Evolutionary conservation across 1,140 invertebrate genomes (phyloP), one percentile per base, ranked within the genome.

Genomic region (Drosophila bifasciata): DNA sequence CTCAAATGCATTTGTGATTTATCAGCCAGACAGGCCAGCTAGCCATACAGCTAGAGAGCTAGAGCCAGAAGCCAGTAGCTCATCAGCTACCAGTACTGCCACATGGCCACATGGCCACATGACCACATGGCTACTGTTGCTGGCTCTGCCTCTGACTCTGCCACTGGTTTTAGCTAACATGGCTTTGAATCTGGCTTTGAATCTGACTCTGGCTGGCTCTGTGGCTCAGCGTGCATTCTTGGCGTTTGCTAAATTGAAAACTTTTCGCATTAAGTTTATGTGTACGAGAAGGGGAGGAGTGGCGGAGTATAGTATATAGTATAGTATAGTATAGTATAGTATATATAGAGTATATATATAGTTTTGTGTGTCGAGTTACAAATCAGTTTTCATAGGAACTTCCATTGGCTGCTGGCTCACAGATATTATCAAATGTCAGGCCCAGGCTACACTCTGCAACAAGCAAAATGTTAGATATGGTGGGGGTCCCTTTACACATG

Each of bases 1-100:
- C 79, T 73, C 67, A 81, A 88, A 83, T 88, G 83, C 66, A 79
- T 88, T 89, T 59, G 83, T 88, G 83, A 88, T 88, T 88, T 88
- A 88, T 88, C 83, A 88, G 79, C 63, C 57, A 60, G 60, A 43
- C 70, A 43, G 52, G 32, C 32, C 59, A 50, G 46, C 43, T 68
- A 64, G 49, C 49, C 56, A 21, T 8, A 9, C 7, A 28, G 25
- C 8, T 8, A 28, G 8, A 28, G 8, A 4, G 32, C 32, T 4
- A 13, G 32, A 36, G 32, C 32, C 32, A 36, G 32, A 13, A 36
- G 46, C 75, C 75, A 86, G 77, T 78, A 86, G 81, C 83, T 81
- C 83, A 86, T 88, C 83, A 79, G 51, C 58, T 44, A 50, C 52
- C 36, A 49, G 28, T 28, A 9, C 28, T 28, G 28, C 28, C 28